phyloP scores from a whole-genome alignment of 1,140 invertebrate species.

The Phenacoccus solenopsis region DNA sequence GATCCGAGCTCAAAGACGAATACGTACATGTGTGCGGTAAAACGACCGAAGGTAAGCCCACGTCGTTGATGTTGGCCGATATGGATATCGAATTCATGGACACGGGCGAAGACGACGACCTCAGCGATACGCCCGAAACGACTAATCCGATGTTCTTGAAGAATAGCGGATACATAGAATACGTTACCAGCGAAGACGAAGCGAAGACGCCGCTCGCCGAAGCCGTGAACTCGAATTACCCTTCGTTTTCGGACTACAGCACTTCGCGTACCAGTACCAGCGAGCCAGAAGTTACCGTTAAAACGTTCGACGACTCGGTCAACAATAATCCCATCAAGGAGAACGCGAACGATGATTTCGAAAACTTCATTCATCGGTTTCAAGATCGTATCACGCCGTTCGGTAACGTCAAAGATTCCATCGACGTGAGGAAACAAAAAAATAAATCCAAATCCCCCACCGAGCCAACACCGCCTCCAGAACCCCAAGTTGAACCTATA shows the following conservation, averaged over 20 bases:
- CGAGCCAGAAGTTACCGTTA: conserved; percentile 32
- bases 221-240: conserved; percentile 18
- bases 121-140: conserved; percentile 28
- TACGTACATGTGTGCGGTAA: conserved; percentile 36
- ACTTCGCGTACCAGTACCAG: conserved; percentile 12
- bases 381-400: conserved; percentile 58
- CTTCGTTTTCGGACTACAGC: neutral
- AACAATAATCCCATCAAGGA: neutral
- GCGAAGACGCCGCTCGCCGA: conserved; percentile 21
- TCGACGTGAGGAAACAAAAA: conserved; percentile 51
- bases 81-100: conserved; percentile 57
- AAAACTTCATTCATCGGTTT: conserved; percentile 51
- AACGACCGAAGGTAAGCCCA: conserved; percentile 21
- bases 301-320: conserved; percentile 26
- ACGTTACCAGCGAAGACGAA: conserved; percentile 36
- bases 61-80: conserved; percentile 28
- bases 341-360: conserved; percentile 33
- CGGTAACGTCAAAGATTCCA: conserved; percentile 52
- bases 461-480: neutral
- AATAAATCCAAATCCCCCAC: conserved; percentile 13
- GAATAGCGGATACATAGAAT: conserved; percentile 54
- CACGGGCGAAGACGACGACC: conserved; percentile 42
- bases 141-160: conserved; percentile 38
- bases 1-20: conserved; percentile 32
- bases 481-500: conserved; percentile 21